A percentile compares a stretch with the other conserved stretches of the same genome.
These are phyloP conservation scores for Netelia inedita DNA, from an alignment of 2,888 invertebrate species.

Conservation along the genomic window DNA sequence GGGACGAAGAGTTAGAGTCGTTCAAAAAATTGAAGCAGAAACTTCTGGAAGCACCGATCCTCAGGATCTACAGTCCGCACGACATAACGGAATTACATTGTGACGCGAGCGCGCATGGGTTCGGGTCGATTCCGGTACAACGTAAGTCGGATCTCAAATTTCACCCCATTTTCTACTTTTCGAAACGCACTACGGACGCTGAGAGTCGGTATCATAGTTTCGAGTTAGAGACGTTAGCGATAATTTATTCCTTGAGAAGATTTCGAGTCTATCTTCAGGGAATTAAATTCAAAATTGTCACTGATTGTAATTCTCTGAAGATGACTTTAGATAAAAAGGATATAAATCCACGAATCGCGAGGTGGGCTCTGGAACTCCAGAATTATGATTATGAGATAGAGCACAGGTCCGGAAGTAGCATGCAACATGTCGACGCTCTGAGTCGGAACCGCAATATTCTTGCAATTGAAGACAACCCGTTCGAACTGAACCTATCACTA, in stretches of 20 bases:
- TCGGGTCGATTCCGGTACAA: conserved; percentile 78
- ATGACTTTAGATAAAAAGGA: conserved; percentile 75
- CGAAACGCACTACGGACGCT: conserved; percentile 73
- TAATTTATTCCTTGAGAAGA: conserved; percentile 69
- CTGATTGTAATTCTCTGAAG: conserved; percentile 71
- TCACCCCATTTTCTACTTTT: conserved; percentile 78
- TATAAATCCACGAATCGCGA: conserved; percentile 74
- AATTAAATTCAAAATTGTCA: conserved; percentile 55
- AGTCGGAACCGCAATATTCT: conserved; percentile 51
- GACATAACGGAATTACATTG: conserved; percentile 79
- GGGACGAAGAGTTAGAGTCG: neutral
- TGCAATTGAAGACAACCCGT: conserved; percentile 14
- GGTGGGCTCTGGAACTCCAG: conserved; percentile 75
- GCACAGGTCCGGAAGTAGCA: conserved; percentile 70
- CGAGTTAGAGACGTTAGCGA: conserved; percentile 58
- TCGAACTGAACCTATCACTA: conserved; percentile 47
- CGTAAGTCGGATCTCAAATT: conserved; percentile 72
- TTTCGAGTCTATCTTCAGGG: conserved; percentile 74
- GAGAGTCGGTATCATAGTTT: conserved; percentile 79
- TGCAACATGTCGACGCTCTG: conserved; percentile 76
- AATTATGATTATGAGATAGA: conserved; percentile 71
- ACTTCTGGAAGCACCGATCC: conserved; percentile 71
- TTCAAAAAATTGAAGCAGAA: conserved; percentile 62
- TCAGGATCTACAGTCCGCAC: conserved; percentile 75
- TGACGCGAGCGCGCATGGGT: conserved; percentile 78